Evolutionary conservation across 2,113 vertebrate species (phyloP).

Genomic region (Ameiurus melas): DNA sequence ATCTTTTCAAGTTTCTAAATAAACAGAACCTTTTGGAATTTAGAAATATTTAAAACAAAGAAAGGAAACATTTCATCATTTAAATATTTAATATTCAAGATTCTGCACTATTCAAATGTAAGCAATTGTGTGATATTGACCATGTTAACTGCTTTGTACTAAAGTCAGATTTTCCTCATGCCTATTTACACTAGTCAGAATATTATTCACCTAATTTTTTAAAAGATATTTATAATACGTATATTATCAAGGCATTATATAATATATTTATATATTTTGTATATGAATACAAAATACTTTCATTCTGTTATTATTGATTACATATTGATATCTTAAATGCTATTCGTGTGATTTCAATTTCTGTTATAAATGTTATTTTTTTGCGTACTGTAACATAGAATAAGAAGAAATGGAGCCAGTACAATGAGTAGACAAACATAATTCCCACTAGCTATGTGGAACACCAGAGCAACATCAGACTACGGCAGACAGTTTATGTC

Average conservation of each 20-base stretch:
- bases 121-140: not conserved
- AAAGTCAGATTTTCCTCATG: too few species aligned
- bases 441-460: not conserved
- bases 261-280: not conserved
- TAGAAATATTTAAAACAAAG: not conserved
- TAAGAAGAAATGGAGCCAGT: not conserved
- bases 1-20: not conserved
- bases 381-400: not conserved
- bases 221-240: too few species aligned
- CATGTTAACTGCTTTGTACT: too few species aligned
- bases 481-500: not conserved
- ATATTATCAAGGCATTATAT: not conserved
- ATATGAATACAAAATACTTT: not conserved
- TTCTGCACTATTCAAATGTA: too few species aligned
- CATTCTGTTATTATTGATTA: too few species aligned
- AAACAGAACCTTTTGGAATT: not conserved
- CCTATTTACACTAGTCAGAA: too few species aligned
- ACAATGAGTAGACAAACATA: not conserved
- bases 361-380: not conserved
- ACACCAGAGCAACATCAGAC: not conserved
- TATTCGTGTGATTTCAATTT: not conserved
- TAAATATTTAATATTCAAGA: not conserved
- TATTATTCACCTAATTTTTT: too few species aligned
- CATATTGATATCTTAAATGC: not conserved
- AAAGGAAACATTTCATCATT: too few species aligned